Evolutionary conservation across 2,888 invertebrate species (phyloP), one percentile per base, ranked within the genome.

Genomic region (Germaria angustata): DNA sequence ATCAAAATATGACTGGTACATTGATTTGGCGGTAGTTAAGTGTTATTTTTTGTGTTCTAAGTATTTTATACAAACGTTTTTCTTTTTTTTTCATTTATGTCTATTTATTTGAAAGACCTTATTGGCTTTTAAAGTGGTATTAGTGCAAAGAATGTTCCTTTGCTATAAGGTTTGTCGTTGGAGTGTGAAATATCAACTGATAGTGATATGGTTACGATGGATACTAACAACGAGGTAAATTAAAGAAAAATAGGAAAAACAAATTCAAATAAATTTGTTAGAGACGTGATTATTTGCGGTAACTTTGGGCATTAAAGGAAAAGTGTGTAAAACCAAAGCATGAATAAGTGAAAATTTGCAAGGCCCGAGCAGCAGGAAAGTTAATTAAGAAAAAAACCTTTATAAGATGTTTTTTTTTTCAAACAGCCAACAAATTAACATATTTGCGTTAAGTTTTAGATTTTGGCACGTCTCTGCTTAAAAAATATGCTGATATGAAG

Each of bases 141-240:
- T 59, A 28, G 57, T 41, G 24, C 11, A 17, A 78, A 41, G 41
- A 61, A n/a, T n/a, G 32, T 57, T 32, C 5, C 17, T 69, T 44
- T 69, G 41, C 49, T 66, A 13, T 2, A 15, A 55, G 55, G 36
- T 79, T 79, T 32, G 41, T 32, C 76, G 75, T 76, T 71, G 79
- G 75, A 82, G 82, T 82, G 79, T 82, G 75, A 82, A 82, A 79
- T 76, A 79, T 72, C 59, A 61, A 71, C 53, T 71, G 66, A 71
- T 79, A 66, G 53, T 66, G 44, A 75, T 63, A 82, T 34, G 65
- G 41, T 17, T 61, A 73, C 68, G 68, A 76, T 66, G 55, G 51
- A 46, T 32, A 57, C 20, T 39, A 36, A 41, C 20, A 76, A 17
- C 15, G 41, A 13, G 17, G 3, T n/a, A 22, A 9, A 2, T 49